phyloP scores from a whole-genome alignment of 2,797 vertebrate species.

The Takifugu ocellatus region DNA sequence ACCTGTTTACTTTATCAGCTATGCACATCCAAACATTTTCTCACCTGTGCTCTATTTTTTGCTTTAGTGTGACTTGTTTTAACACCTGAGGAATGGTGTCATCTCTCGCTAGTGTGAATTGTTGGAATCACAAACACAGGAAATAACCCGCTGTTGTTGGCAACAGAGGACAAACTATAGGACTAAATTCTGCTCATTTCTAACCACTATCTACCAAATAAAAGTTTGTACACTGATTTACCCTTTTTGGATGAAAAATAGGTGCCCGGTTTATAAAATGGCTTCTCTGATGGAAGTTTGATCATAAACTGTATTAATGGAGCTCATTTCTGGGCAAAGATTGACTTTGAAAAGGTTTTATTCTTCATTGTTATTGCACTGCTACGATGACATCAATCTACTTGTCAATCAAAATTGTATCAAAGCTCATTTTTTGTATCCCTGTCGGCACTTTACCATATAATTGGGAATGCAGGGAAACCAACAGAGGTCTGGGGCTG shows the following conservation, averaged over 20 bases:
- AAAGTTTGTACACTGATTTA: too few species aligned
- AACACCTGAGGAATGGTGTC: slow-evolving; percentile 13
- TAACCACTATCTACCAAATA: too few species aligned
- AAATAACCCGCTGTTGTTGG: slow-evolving; percentile 29
- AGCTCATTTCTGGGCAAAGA: too few species aligned
- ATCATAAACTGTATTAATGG: too few species aligned
- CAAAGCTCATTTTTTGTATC: too few species aligned
- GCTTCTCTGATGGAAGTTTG: too few species aligned
- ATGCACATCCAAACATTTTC: slow-evolving; percentile 2
- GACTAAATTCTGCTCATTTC: slow-evolving; percentile 18
- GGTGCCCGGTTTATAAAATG: too few species aligned
- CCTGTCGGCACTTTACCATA: neutral
- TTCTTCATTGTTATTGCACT: neutral
- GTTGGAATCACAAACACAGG: slow-evolving; percentile 12
- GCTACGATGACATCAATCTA: neutral
- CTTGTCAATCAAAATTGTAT: too few species aligned
- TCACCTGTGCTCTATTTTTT: slow-evolving; percentile 16
- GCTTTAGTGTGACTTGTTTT: slow-evolving; percentile 16
- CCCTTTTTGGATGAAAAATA: too few species aligned
- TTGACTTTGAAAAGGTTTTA: slow-evolving; percentile 12
- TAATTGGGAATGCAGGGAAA: too few species aligned
- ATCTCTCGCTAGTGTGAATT: slow-evolving; percentile 21
- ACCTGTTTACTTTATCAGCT: too few species aligned
- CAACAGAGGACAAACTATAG: slow-evolving; percentile 27
- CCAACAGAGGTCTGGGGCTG: neutral